These are phyloP conservation scores for Heteractis magnifica DNA, from an alignment of 92 coral and sea anemone species.

Conservation along the genomic window DNA sequence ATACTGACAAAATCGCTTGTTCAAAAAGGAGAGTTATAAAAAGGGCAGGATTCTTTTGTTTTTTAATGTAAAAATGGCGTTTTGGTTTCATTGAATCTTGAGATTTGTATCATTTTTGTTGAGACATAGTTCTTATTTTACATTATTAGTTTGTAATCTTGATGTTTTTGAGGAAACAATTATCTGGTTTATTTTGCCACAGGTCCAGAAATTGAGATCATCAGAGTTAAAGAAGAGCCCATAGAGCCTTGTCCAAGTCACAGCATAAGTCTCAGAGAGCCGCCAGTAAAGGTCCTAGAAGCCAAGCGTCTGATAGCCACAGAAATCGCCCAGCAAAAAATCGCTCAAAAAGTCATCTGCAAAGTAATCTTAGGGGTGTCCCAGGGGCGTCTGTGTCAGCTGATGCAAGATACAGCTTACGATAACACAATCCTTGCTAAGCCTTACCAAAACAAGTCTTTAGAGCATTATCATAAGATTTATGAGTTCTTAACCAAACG, in stretches of 20 bases:
- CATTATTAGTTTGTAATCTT: no score
- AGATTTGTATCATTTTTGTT: no score
- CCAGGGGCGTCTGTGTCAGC: constrained; percentile 51
- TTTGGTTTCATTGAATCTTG: no score
- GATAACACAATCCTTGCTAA: constrained; percentile 43
- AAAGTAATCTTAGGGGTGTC: constrained; percentile 49
- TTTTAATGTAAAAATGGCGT: no score
- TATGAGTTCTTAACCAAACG: constrained; percentile 47
- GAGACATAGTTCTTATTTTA: no score
- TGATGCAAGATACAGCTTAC: constrained; percentile 49
- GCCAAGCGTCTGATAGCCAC: constrained; percentile 42
- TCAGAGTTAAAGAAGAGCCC: constrained; percentile 25
- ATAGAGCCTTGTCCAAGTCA: neutral
- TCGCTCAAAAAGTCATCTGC: constrained; percentile 54
- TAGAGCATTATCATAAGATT: constrained; percentile 51
- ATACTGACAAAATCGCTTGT: no score
- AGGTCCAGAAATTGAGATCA: constrained; percentile 31
- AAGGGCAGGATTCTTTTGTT: no score
- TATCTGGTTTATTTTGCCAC: neutral
- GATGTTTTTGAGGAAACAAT: neutral
- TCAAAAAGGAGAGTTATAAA: no score
- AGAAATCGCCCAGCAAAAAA: constrained; percentile 46
- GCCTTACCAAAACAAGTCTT: constrained; percentile 44
- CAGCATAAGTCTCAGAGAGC: constrained; percentile 4
- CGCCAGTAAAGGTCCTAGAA: constrained; percentile 31